Base-by-base conservation (phyloP, 2,113 vertebrate species). In the Nothoprocta pentlandii region DNA sequence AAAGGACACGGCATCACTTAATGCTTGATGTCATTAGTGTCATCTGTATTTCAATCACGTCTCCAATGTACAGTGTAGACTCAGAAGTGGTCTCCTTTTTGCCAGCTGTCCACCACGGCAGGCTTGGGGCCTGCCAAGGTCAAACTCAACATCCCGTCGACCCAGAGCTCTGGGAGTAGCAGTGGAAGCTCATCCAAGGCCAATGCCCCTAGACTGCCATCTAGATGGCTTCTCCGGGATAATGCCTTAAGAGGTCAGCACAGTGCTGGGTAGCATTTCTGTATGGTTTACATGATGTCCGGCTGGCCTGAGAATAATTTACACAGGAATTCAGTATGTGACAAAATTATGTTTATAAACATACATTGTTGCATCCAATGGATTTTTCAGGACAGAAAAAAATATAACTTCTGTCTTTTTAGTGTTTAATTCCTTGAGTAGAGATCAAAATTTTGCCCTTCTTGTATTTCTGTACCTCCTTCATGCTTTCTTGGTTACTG, bases 181-280 rank as follows among this genome's bases (percentile, higher is more conserved):
- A 42, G 49, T 63, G 32, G 15, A 64, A 68, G 25, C 19, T 14
- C 8, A 20, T 44, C 13, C 42, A 62, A 41, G 23, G 36, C 61
- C 70, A 34, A 16, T 41, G 25, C 76, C 23, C 44, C 14, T 2
- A 3, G 20, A 21, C n/a, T 62, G 54, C 46, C 17, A 11, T 15
- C 36, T 58, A 47, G 36, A 39, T 46, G 56, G 13, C 11, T 85
- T 78, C 64, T 87, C 21, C 2, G 26, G 15, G 17, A 51, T 78
- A 26, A 26, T 41, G 26, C 0, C 0, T 42, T 39, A 19, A 2
- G 6, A 53, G 61, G 30, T 30, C 4, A 70, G 26, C 5, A 10
- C 17, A 16, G 34, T 63, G 74, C 42, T 51, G 0, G 44, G 1
- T 12, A 46, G 56, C 13, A 59, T 32, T 59, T 66, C 28, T 25